These are phyloP conservation scores for Anas flavirostris DNA, from an alignment of 2,797 vertebrate species.

Conservation along the genomic window DNA sequence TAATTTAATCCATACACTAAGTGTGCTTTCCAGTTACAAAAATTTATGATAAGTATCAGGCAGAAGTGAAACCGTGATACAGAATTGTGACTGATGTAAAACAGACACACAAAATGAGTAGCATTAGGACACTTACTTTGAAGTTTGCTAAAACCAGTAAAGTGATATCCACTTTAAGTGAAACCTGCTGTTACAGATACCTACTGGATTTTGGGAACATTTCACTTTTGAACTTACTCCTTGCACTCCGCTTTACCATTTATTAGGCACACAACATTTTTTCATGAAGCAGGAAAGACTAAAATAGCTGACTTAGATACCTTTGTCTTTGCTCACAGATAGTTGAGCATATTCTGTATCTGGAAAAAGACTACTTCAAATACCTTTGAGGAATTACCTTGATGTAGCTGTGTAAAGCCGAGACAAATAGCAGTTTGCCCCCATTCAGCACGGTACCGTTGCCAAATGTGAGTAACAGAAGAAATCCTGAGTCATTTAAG, in stretches of 20 bases:
- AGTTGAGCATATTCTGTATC: not conserved
- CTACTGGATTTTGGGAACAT: conserved; percentile 73
- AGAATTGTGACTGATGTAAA: conserved; percentile 95
- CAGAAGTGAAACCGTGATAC: conserved; percentile 78
- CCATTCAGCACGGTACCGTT: not conserved
- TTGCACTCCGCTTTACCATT: conserved; percentile 55
- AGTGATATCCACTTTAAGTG: conserved; percentile 97
- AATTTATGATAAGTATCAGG: conserved; percentile 83
- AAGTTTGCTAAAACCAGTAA: conserved; percentile 94
- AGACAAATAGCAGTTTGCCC: not conserved
- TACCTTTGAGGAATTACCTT: not conserved
- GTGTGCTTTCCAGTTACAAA: conserved; percentile 77
- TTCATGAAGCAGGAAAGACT: not conserved
- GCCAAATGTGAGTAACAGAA: not conserved
- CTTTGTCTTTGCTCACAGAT: not conserved
- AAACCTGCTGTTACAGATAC: conserved; percentile 83
- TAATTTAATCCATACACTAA: conserved; percentile 83
- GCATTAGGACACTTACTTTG: conserved; percentile 91
- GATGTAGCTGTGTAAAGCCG: not conserved
- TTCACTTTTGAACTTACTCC: conserved; percentile 70
- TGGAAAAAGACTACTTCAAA: not conserved
- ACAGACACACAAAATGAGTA: conserved; percentile 85
- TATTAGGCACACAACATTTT: not conserved
- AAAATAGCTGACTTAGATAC: not conserved
- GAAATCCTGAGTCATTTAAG: not conserved